A percentile compares a stretch with the other conserved stretches of the same genome.
These are phyloP conservation scores for Marronus borbonicus DNA, from an alignment of 2,888 invertebrate species.

Conservation along the genomic window DNA sequence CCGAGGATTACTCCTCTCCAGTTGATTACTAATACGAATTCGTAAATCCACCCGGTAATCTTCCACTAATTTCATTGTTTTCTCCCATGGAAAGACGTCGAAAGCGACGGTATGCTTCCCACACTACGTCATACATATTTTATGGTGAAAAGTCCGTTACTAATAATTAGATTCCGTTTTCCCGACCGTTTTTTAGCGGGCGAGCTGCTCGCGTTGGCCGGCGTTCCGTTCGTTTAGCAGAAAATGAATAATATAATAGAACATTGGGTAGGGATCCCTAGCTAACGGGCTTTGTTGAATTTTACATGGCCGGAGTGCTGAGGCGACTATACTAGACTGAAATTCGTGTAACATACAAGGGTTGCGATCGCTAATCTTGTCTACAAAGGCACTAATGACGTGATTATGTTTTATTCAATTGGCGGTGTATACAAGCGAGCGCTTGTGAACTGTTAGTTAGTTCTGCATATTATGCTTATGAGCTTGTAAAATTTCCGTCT, in stretches of 20 bases:
- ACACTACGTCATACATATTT: constrained; percentile 1
- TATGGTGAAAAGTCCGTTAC: constrained; percentile 13
- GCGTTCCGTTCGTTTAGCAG: constrained; percentile 5
- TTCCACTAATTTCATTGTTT: constrained; percentile 25
- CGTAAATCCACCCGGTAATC: constrained; percentile 26
- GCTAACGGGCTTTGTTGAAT: constrained; percentile 25
- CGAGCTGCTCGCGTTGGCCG: background rate
- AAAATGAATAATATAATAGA: constrained; percentile 37
- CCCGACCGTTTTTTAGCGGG: background rate
- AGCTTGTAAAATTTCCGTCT: background rate
- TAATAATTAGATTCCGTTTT: constrained; percentile 33
- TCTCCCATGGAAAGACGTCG: background rate
- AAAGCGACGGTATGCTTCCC: background rate
- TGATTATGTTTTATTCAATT: constrained; percentile 11
- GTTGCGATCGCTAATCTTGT: background rate
- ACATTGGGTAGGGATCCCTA: constrained; percentile 14
- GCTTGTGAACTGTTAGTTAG: background rate
- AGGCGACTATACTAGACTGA: background rate
- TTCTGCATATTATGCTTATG: background rate
- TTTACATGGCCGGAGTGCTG: background rate
- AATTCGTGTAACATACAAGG: background rate
- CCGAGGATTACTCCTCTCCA: too few species aligned
- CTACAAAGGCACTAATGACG: constrained; percentile 17
- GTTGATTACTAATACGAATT: constrained; percentile 16
- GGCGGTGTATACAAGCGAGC: too few species aligned